Percentiles rank a stretch among this genome's conserved stretches.
Evolutionary conservation across 2,797 vertebrate genomes (phyloP).

Genomic region (Scleropages formosus): DNA sequence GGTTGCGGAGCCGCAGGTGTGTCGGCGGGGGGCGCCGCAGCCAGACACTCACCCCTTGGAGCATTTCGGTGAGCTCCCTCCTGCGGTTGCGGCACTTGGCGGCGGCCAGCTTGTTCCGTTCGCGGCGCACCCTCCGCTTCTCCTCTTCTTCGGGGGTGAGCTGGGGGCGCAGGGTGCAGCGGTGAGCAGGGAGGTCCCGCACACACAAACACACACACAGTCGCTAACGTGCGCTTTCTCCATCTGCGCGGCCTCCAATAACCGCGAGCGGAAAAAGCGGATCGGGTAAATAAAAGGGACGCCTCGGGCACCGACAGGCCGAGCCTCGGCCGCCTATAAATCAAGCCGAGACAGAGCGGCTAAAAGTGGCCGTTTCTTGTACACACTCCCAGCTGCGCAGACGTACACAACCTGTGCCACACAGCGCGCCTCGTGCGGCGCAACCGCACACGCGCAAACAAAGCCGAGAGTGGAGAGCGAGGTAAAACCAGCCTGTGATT

Average conservation of each 20-base stretch:
- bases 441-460: background rate
- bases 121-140: constrained; percentile 91
- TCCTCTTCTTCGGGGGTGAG: constrained; percentile 97
- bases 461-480: background rate
- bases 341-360: background rate
- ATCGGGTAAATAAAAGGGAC: background rate
- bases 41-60: constrained; percentile 85
- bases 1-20: background rate
- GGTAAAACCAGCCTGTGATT: background rate
- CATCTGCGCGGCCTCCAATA: background rate
- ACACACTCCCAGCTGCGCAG: background rate
- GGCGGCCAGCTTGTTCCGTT: constrained; percentile 96
- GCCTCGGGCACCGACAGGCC: background rate
- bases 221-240: background rate
- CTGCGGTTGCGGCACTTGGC: constrained; percentile 97
- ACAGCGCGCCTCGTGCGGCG: background rate
- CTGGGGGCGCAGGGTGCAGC: constrained; percentile 58
- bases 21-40: background rate
- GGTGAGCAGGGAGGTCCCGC: background rate
- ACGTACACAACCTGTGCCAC: background rate
- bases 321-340: background rate
- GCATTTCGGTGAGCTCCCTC: constrained; percentile 93
- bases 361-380: background rate
- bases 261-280: background rate
- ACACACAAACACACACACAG: background rate